These are phyloP conservation scores for Phthorimaea operculella DNA, from an alignment of 1,140 invertebrate species.

Conservation along the genomic window DNA sequence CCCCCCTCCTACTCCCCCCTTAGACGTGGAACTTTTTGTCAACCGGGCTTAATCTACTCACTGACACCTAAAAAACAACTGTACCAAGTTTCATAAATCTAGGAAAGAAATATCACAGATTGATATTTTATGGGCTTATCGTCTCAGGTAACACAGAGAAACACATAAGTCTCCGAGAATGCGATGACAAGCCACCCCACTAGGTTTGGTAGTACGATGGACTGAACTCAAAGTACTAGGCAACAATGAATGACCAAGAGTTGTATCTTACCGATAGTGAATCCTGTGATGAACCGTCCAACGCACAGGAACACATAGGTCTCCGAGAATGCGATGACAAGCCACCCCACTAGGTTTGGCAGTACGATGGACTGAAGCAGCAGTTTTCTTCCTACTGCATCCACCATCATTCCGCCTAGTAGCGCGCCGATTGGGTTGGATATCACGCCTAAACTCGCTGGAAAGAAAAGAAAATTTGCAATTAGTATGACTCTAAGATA, in stretches of 20 bases:
- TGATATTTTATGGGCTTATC: too few species aligned
- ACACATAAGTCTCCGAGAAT: conserved; percentile 69
- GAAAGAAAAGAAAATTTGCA: conserved; percentile 21
- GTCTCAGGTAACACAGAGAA: conserved; percentile 73
- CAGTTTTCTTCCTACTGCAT: conserved; percentile 76
- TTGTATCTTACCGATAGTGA: conserved; percentile 72
- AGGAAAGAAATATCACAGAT: too few species aligned
- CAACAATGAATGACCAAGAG: not conserved
- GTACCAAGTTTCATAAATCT: too few species aligned
- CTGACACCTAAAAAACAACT: too few species aligned
- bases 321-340: conserved; percentile 74
- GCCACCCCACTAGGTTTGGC: conserved; percentile 81
- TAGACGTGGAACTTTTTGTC: too few species aligned
- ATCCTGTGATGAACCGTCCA: conserved; percentile 79
- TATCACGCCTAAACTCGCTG: conserved; percentile 77
- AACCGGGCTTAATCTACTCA: too few species aligned
- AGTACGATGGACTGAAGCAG: conserved; percentile 78
- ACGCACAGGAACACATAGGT: conserved; percentile 72
- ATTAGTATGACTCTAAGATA: too few species aligned
- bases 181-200: conserved; percentile 81
- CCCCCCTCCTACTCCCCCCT: too few species aligned
- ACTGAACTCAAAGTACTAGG: conserved; percentile 38
- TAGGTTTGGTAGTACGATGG: conserved; percentile 75
- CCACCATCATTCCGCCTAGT: conserved; percentile 74
- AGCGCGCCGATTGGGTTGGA: conserved; percentile 79